phyloP scores from a whole-genome alignment of 1,140 invertebrate species.

The Heliconius nattereri region DNA sequence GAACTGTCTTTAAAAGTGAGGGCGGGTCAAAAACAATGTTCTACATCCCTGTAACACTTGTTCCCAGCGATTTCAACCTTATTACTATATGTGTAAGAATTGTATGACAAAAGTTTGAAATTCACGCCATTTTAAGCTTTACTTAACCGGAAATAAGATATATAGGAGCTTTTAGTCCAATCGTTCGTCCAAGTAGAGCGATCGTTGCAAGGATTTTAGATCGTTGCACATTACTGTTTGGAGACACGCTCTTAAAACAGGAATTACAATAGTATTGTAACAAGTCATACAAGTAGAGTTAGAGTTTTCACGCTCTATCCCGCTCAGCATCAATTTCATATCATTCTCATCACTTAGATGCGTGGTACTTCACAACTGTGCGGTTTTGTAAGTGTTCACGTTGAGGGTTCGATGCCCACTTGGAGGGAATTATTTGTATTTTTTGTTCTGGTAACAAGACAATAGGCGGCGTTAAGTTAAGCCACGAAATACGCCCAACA shows the following conservation, averaged over 20 bases:
- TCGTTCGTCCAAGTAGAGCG: conserved; percentile 10
- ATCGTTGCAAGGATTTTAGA: conserved; percentile 6
- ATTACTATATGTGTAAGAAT: background rate
- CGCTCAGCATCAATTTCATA: no score
- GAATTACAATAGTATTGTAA: background rate
- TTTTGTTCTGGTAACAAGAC: no score
- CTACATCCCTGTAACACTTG: background rate
- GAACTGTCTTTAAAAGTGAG: conserved; percentile 26
- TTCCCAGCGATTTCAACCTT: background rate
- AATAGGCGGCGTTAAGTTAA: no score
- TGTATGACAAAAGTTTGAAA: background rate
- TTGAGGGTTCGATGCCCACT: no score
- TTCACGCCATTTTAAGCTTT: conserved; percentile 6
- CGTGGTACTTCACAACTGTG: no score
- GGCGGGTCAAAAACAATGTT: conserved; percentile 21
- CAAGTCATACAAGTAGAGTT: background rate
- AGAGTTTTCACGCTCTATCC: background rate
- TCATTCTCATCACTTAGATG: no score
- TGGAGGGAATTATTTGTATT: no score
- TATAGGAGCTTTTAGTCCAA: background rate
- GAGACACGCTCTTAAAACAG: background rate
- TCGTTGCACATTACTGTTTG: background rate
- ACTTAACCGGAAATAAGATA: background rate
- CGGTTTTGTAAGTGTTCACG: no score
- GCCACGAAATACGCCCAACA: no score